Percentiles rank a stretch among this genome's conserved stretches.
Conservation (phyloP, 2,797 vertebrate genomes). For the Tragelaphus oryx region DNA sequence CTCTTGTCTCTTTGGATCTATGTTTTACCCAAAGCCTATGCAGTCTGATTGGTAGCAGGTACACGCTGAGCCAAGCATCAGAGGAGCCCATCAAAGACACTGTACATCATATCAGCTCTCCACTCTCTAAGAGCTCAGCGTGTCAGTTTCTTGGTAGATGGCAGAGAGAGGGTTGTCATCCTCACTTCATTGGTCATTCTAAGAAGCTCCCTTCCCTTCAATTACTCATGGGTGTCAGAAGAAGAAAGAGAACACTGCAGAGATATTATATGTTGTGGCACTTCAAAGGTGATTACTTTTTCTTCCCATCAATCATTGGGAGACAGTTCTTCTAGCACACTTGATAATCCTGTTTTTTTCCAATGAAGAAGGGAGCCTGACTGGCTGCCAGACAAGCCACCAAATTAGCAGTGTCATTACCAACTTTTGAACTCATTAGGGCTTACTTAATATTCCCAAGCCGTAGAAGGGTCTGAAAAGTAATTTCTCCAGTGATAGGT, state of each 20-base stretch:
- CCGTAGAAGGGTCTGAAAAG: constrained; percentile 75
- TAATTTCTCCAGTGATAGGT: constrained; percentile 70
- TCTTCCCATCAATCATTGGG: constrained; percentile 83
- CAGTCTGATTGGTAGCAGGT: background rate
- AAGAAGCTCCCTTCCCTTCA: constrained; percentile 79
- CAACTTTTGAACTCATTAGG: constrained; percentile 78
- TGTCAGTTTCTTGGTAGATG: constrained; percentile 62
- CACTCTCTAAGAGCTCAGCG: constrained; percentile 66
- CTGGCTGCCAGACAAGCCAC: constrained; percentile 72
- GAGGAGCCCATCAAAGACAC: constrained; percentile 65
- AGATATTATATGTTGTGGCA: constrained; percentile 79
- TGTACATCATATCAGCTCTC: constrained; percentile 66
- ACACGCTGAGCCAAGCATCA: background rate
- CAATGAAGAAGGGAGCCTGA: constrained; percentile 79
- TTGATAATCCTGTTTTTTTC: constrained; percentile 81
- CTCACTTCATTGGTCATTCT: constrained; percentile 79
- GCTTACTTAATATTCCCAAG: constrained; percentile 75
- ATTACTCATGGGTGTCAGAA: constrained; percentile 81
- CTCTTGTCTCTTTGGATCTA: background rate
- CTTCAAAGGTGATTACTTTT: constrained; percentile 85
- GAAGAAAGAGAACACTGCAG: constrained; percentile 78
- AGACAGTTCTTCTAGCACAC: constrained; percentile 80
- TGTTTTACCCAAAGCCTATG: background rate
- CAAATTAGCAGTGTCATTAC: constrained; percentile 81
- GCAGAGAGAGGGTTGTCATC: constrained; percentile 76